Evolutionary conservation across 2,888 invertebrate species (phyloP).

Genomic region (Junonia oenone): DNA sequence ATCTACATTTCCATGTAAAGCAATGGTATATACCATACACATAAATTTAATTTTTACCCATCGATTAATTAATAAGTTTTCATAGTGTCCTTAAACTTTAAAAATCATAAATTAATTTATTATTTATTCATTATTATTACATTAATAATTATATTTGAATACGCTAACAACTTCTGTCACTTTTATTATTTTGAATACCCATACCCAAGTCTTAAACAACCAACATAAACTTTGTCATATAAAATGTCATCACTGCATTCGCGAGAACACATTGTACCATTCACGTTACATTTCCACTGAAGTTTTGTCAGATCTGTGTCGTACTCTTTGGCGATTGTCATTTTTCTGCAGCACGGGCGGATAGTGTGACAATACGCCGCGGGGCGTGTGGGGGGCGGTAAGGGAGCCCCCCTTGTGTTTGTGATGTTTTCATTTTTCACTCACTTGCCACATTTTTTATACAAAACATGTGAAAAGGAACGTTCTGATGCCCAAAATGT

Average conservation of each 20-base stretch:
- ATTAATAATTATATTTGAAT: too few species aligned
- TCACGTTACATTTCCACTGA: not conserved
- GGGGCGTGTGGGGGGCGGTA: constrained; percentile 34
- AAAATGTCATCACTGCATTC: not conserved
- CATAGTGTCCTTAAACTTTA: too few species aligned
- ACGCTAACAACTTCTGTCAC: too few species aligned
- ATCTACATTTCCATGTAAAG: too few species aligned
- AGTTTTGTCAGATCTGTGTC: constrained; percentile 5
- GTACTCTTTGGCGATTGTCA: constrained; percentile 51
- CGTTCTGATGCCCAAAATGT: constrained; percentile 37
- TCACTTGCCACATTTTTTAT: constrained; percentile 51
- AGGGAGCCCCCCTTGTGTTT: constrained; percentile 42
- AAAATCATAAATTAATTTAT: too few species aligned
- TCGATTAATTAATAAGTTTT: too few species aligned
- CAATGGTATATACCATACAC: too few species aligned
- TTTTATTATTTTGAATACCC: too few species aligned
- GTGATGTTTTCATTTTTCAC: constrained; percentile 73
- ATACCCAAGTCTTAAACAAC: too few species aligned
- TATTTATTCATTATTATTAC: too few species aligned
- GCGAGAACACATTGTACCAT: not conserved
- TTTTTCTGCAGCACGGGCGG: constrained; percentile 57
- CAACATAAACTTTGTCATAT: not conserved
- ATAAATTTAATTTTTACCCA: too few species aligned
- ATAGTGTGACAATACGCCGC: constrained; percentile 61
- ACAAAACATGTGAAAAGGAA: constrained; percentile 41